Base-by-base conservation (phyloP, 1,140 invertebrate genomes). In the Harpegnathos saltator region DNA sequence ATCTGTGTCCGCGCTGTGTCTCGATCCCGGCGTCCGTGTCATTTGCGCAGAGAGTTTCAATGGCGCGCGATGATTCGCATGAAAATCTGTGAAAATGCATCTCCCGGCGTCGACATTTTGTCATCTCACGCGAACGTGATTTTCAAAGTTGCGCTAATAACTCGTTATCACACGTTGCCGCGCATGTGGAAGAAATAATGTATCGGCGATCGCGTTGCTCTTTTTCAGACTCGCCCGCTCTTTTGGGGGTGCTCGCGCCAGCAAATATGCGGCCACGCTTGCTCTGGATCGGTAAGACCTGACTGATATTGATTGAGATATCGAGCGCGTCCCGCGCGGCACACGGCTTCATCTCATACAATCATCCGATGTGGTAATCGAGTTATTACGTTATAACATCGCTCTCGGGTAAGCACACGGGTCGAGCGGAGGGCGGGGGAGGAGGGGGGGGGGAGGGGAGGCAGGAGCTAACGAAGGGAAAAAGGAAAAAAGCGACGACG, bases 251-350 rank as follows among this genome's bases (percentile, higher is more conserved):
- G 62, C 33, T 59, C n/a, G 82, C 82, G 50, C 74, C 75, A 90
- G 90, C 90, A 91, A 91, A 90, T 84, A 93, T 93, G 92, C 91
- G 84, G 88, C 86, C 90, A 89, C 91, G 90, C 91, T 91, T 92
- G 88, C 90, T 93, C 87, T 91, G 90, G 89, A 92, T 92, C 89
- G 92, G 92, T 93, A 88, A 92, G 92, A 89, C 2, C 19, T 48
- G 71, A 66, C 15, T 81, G 66, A 58, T 58, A 56, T 80, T 58
- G 33, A 52, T 80, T 63, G 54, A 73, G 17, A 59, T 82, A 73
- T 73, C 19, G 24, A 17, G 24, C 15, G 48, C 65, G 38, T 22
- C 14, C n/a, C 38, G 22, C 61, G 50, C n/a, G n/a, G n/a, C n/a
- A 33, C 62, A n/a, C 24, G 19, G 12, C 17, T 56, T 65, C 14